phyloP scores from a whole-genome alignment of 2,888 invertebrate genomes.

The Antheraea assamensis region DNA sequence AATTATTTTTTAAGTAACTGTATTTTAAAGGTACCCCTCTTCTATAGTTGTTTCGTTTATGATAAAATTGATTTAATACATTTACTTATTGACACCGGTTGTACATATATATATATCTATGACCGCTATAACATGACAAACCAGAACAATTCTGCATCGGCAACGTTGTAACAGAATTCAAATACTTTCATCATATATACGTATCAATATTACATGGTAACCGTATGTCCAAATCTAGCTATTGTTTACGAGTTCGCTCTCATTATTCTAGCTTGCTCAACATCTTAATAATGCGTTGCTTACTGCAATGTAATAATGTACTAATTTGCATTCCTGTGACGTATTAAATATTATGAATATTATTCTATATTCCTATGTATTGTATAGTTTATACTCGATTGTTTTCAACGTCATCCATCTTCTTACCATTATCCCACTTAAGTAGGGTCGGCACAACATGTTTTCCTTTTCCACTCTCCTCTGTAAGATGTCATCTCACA shows the following conservation, averaged over 20 bases:
- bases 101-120: neutral
- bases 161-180: neutral
- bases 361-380: neutral
- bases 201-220: slow-evolving; percentile 11
- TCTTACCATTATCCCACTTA: too few relatives aligned
- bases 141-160: neutral
- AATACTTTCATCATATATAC: slow-evolving; percentile 15
- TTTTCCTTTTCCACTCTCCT: too few relatives aligned
- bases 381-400: neutral
- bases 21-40: neutral
- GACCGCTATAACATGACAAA: neutral
- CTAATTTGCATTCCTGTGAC: slow-evolving; percentile 21
- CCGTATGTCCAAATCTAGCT: slow-evolving; percentile 14
- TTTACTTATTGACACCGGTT: neutral
- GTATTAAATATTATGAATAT: neutral
- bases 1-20: neutral
- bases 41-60: neutral
- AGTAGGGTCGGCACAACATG: too few relatives aligned
- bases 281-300: slow-evolving; percentile 11
- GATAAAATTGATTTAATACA: neutral
- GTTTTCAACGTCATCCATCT: too few relatives aligned
- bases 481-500: too few relatives aligned
- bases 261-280: slow-evolving; percentile 21
- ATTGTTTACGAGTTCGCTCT: slow-evolving; percentile 21
- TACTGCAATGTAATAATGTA: neutral